Evolutionary conservation across 2,888 invertebrate genomes (phyloP), one percentile per base, ranked within the genome.

Genomic region (Steinernema carpocapsae): DNA sequence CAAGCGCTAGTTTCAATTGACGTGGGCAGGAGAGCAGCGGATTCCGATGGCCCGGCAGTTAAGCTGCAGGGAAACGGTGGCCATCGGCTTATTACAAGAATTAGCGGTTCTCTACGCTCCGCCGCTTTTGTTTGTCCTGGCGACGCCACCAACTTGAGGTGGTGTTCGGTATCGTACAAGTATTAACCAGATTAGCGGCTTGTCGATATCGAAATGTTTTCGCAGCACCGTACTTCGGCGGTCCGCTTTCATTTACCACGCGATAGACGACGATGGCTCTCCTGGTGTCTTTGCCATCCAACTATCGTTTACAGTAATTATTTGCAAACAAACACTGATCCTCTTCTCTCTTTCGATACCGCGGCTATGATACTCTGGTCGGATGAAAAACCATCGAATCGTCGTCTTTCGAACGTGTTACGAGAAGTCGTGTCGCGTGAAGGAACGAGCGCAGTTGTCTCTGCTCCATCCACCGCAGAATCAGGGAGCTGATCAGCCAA

Each of bases 121-220:
- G 17, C 26, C 32, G 7, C 64, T 64, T 32, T n/a, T 64, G 64
- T 64, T 64, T 64, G 64, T n/a, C 29, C 17, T 64, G 3, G 64
- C 19, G 32, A 26, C 32, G 17, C 64, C 64, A 12, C 26, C 56
- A 56, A 48, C 48, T 19, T 48, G 64, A 64, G 29, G 64, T 32
- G 64, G 64, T 64, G 32, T 64, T 64, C 64, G 64, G 64, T 64
- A 64, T 64, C 64, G 64, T 64, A 64, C 64, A 64, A 64, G 64
- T 32, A 64, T 64, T 64, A 64, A 64, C 64, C 10, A 64, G 64
- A 64, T 64, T 64, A 64, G 64, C 64, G 64, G 64, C 64, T 64
- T 64, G 64, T 64, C 64, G 64, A 64, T 64, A 64, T 32, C 64
- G 32, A 64, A 64, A 29, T 64, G 64, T 64, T 64, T 64, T 64